A percentile compares a stretch with the other conserved stretches of the same genome.
These are phyloP conservation scores for Araneus ventricosus DNA, from an alignment of 1,140 invertebrate species.

Conservation along the genomic window DNA sequence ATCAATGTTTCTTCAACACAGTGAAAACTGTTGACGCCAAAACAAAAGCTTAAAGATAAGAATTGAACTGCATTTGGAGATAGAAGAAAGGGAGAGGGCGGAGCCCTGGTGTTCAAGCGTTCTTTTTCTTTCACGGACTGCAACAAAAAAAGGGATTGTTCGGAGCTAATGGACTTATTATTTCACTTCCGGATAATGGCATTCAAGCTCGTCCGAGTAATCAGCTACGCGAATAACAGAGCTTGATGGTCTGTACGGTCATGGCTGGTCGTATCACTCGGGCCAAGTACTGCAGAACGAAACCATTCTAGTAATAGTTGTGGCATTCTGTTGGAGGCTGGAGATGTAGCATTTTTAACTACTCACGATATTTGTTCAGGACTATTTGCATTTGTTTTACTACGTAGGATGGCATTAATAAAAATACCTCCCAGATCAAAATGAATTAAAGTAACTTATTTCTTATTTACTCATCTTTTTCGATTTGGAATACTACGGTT, in stretches of 20 bases:
- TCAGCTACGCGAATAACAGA: conserved; percentile 34
- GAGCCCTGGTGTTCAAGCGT: not conserved
- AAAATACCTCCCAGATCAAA: too few species aligned
- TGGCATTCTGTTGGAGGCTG: not conserved
- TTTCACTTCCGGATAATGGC: conserved; percentile 63
- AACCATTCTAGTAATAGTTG: not conserved
- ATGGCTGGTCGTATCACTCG: conserved; percentile 28
- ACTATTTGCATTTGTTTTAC: not conserved
- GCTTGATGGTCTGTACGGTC: not conserved
- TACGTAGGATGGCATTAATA: not conserved
- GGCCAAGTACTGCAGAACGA: not conserved
- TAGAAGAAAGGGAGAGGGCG: not conserved
- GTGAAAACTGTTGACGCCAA: conserved; percentile 3
- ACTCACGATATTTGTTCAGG: not conserved
- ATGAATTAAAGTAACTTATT: too few species aligned
- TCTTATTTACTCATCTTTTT: too few species aligned
- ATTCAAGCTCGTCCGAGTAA: conserved; percentile 23
- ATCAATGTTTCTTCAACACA: not conserved
- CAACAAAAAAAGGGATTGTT: conserved; percentile 37
- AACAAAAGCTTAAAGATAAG: not conserved
- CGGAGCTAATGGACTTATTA: conserved; percentile 54
- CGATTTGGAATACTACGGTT: too few species aligned
- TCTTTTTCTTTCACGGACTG: not conserved
- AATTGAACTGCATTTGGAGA: not conserved
- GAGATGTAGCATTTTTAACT: not conserved